These are phyloP conservation scores for Macropus fuliginosus DNA, from an alignment of 2,797 vertebrate species.

Conservation along the genomic window DNA sequence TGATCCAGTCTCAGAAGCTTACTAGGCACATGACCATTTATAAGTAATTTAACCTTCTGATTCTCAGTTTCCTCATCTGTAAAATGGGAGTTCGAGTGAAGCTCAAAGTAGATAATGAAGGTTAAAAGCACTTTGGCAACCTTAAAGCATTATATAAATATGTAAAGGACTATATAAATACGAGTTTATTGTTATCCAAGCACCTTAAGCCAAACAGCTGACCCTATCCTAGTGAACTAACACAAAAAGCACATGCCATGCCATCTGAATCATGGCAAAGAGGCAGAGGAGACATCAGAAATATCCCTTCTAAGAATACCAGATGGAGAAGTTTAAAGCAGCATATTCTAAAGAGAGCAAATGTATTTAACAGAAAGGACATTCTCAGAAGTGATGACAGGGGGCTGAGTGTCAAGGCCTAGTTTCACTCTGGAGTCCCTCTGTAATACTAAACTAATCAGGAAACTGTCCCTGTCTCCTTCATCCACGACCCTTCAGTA, in stretches of 20 bases:
- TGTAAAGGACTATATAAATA: background rate
- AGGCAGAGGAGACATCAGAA: rapidly evolving
- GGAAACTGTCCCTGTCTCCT: background rate
- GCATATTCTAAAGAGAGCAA: background rate
- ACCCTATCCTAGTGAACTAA: background rate
- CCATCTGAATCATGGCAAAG: background rate
- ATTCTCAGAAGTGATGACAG: background rate
- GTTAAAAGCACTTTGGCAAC: background rate
- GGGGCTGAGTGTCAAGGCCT: background rate
- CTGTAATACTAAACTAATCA: slow-evolving; percentile 2
- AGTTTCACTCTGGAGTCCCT: background rate
- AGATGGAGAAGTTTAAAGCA: background rate
- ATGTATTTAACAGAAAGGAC: background rate
- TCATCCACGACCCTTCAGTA: background rate
- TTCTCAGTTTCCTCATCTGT: background rate
- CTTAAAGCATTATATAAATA: background rate
- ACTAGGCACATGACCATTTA: background rate
- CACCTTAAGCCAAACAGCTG: background rate
- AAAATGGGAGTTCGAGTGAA: background rate
- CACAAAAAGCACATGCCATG: background rate
- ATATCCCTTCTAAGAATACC: background rate
- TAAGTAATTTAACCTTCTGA: background rate
- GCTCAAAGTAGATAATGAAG: background rate
- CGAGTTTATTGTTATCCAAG: background rate
- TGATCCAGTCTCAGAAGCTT: background rate